Evolutionary conservation across 2,888 invertebrate genomes (phyloP).

Genomic region (Drosophila mercatorum): DNA sequence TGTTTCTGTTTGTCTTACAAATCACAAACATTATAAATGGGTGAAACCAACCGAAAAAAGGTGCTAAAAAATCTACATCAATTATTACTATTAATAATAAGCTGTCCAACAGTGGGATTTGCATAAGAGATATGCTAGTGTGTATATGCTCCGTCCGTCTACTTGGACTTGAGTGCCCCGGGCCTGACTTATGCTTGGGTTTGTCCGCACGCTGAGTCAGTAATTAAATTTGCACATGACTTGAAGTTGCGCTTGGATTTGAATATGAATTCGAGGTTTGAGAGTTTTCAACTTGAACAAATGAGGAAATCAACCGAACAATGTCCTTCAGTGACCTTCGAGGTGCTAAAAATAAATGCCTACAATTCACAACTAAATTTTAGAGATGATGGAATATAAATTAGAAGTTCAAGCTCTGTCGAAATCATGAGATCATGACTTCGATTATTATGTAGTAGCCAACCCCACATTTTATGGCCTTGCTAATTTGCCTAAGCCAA

Average conservation of each 20-base stretch:
- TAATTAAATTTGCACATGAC: slow-evolving; percentile 67
- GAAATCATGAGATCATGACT: neutral
- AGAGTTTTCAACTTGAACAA: slow-evolving; percentile 48
- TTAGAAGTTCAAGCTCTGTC: slow-evolving; percentile 6
- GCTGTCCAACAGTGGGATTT: slow-evolving; percentile 53
- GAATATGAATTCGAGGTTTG: slow-evolving; percentile 28
- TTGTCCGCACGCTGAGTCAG: slow-evolving; percentile 53
- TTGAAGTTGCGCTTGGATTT: slow-evolving; percentile 45
- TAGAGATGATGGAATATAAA: slow-evolving; percentile 37
- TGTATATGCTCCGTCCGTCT: neutral
- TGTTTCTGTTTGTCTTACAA: slow-evolving; percentile 71
- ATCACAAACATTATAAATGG: slow-evolving; percentile 74
- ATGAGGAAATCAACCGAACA: slow-evolving; percentile 54
- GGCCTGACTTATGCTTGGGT: slow-evolving; percentile 32
- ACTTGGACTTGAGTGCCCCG: slow-evolving; percentile 35
- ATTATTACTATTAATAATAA: slow-evolving; percentile 74
- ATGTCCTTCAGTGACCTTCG: slow-evolving; percentile 59
- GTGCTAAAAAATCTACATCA: slow-evolving; percentile 72
- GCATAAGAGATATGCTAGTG: slow-evolving; percentile 42
- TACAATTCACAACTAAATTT: slow-evolving; percentile 21
- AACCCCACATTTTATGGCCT: slow-evolving; percentile 28
- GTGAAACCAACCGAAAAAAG: slow-evolving; percentile 64
- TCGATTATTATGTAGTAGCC: no score
- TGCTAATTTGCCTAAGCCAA: slow-evolving; percentile 29
- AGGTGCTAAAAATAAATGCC: slow-evolving; percentile 42